These are phyloP conservation scores for Bombus superbus DNA, from an alignment of 1,140 invertebrate species.

Conservation along the genomic window DNA sequence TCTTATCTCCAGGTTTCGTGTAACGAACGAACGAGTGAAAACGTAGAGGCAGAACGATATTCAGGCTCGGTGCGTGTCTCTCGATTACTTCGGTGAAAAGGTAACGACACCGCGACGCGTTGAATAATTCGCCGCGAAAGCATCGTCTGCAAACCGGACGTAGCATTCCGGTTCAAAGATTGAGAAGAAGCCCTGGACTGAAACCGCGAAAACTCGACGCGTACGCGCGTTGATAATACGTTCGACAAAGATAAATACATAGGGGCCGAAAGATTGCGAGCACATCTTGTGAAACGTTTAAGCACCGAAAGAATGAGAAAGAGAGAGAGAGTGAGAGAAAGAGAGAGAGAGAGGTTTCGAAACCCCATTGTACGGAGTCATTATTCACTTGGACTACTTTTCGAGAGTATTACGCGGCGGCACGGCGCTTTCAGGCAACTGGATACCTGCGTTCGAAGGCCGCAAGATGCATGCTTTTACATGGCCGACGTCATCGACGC, in stretches of 20 bases:
- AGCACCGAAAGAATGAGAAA: neutral
- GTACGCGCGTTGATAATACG: constrained; percentile 19
- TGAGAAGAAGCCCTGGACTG: neutral
- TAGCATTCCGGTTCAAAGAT: neutral
- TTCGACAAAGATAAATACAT: constrained; percentile 38
- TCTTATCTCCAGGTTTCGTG: neutral
- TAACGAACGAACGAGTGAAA: neutral
- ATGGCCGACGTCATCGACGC: neutral
- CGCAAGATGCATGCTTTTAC: constrained; percentile 22
- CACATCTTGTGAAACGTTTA: neutral
- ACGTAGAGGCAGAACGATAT: neutral
- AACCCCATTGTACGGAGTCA: constrained; percentile 65
- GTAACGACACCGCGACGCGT: neutral
- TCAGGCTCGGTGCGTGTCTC: no score
- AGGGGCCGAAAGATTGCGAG: neutral
- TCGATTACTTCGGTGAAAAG: constrained; percentile 6
- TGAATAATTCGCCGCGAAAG: constrained; percentile 17
- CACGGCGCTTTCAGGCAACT: constrained; percentile 9
- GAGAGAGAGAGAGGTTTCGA: constrained; percentile 4
- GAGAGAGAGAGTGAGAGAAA: neutral
- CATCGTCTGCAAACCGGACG: no score
- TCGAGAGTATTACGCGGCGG: constrained; percentile 60
- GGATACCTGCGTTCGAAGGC: neutral
- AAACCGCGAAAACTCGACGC: neutral
- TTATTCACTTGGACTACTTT: constrained; percentile 75